Evolutionary conservation across 2,797 vertebrate genomes (phyloP), one percentile per base, ranked within the genome.

Genomic region (Peromyscus attwateri): DNA sequence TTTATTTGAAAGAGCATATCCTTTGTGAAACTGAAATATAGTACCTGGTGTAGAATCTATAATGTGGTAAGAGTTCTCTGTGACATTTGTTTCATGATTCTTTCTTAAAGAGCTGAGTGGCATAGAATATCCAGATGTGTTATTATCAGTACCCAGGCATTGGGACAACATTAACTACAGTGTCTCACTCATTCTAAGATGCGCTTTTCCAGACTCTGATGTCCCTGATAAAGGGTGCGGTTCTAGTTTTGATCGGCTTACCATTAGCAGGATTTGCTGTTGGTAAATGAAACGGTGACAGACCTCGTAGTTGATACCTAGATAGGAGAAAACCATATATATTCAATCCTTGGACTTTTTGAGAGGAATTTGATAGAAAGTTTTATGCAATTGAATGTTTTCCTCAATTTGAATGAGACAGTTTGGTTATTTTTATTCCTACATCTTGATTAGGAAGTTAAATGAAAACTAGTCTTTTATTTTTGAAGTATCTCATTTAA

Each of bases 401-500:
- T 77, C 23, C 62, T 87, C 13, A 83, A 27, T 7, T 91, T 83
- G 37, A 94, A 49, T 87, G 85, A 88, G 37, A 37, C 12, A 81
- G 55, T 55, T n/a, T n/a, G 19, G 77, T 80, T 80, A 55, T 55
- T 55, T 77, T 80, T 40, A 40, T 64, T 95, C 23, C 89, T 68
- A 34, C 46, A 31, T 70, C 93, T 85, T 75, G 49, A 21, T 83
- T 89, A 84, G 66, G 79, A 87, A 81, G 76, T 85, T 23, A 81
- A 70, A n/a, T 49, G 60, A 96, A 94, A 92, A 37, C 11, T 37
- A 89, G 46, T 60, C 25, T 16, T 79, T 85, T 73, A 11, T 77
- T 87, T 91, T 93, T 71, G 23, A 91, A 95, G n/a, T 90, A 43
- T n/a, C 64, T 82, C 23, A 57, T 60, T n/a, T 76, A 62, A 91